Conservation (phyloP, 2,888 invertebrate genomes). For the Archaeoteleia sp. region DNA sequence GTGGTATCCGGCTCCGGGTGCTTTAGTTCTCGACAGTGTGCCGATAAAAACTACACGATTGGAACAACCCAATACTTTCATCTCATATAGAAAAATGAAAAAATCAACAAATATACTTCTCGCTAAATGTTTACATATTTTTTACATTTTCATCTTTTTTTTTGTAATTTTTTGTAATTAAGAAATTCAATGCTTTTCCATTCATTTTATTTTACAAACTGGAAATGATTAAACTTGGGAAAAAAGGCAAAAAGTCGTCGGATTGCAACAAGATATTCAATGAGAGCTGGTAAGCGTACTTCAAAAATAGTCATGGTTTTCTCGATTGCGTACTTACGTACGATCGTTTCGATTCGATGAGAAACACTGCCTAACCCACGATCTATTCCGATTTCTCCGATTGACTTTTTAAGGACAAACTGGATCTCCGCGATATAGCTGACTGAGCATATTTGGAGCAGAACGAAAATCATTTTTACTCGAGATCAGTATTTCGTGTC, state of each 20-base stretch:
- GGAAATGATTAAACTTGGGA: constrained; percentile 3
- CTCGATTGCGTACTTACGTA: constrained; percentile 12
- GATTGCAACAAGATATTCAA: constrained; percentile 11
- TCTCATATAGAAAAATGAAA: no score
- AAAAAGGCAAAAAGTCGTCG: no score
- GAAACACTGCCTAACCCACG: constrained; percentile 6
- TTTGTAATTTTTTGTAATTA: no score
- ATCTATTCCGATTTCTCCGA: constrained; percentile 44
- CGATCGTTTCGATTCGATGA: constrained; percentile 11
- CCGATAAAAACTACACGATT: no score
- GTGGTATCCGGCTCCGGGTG: no score
- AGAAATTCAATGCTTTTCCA: no score
- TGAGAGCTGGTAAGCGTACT: constrained; percentile 25
- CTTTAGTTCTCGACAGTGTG: no score
- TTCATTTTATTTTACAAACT: no score
- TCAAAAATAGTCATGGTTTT: constrained; percentile 24
- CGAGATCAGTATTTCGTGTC: background rate
- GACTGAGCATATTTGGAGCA: constrained; percentile 33
- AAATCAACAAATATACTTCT: no score
- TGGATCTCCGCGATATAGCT: constrained; percentile 28
- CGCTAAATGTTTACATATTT: no score
- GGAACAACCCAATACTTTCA: no score
- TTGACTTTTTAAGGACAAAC: constrained; percentile 41
- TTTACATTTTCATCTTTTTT: no score
- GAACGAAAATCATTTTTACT: constrained; percentile 32